Evolutionary conservation across 2,797 vertebrate species (phyloP), one percentile per base, ranked within the genome.

Genomic region (Tachyglossus aculeatus): DNA sequence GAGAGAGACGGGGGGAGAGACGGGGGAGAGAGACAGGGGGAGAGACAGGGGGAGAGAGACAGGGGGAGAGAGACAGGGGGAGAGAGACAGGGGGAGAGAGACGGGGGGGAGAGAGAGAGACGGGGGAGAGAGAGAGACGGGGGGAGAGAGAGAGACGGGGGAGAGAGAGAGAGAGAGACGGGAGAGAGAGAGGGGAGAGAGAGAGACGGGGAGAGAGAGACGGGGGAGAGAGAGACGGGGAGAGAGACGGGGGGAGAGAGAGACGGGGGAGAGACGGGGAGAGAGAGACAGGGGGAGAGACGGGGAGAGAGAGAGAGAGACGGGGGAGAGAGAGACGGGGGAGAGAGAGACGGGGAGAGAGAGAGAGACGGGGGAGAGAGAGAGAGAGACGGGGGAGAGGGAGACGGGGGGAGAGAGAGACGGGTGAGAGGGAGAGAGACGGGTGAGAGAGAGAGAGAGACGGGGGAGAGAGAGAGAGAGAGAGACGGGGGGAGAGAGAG

Each of bases 111-210:
- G 27, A 27, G n/a, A 38, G 25, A 40, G 19, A 24, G 11, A 8
- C 21, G 43, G 61, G 67, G 27, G 40, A 33, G 33, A 21, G 1
- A 22, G 14, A 37, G 52, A n/a, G 21, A 72, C 62, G 22, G 45
- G 29, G 47, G 58, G 31, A n/a, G n/a, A 22, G 7, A 9, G 5
- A 9, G 6, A 10, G 3, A 4, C n/a, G n/a, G n/a, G n/a, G n/a
- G n/a, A n/a, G n/a, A n/a, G 4, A 41, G 3, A 7, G 13, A 12
- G 7, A 9, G 5, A 9, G 6, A 10, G 3, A 4, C n/a, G n/a
- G n/a, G n/a, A n/a, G n/a, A n/a, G n/a, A n/a, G n/a, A n/a, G n/a
- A n/a, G n/a, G n/a, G n/a, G 9, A 36, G 4, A 54, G 21, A 48
- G 33, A 34, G 62, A 34, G 36, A 32, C 22, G n/a, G 9, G 22